Percentiles rank a stretch among this genome's conserved stretches.
phyloP scores from a whole-genome alignment of 2,113 vertebrate species.

The Tachysurus vachellii region DNA sequence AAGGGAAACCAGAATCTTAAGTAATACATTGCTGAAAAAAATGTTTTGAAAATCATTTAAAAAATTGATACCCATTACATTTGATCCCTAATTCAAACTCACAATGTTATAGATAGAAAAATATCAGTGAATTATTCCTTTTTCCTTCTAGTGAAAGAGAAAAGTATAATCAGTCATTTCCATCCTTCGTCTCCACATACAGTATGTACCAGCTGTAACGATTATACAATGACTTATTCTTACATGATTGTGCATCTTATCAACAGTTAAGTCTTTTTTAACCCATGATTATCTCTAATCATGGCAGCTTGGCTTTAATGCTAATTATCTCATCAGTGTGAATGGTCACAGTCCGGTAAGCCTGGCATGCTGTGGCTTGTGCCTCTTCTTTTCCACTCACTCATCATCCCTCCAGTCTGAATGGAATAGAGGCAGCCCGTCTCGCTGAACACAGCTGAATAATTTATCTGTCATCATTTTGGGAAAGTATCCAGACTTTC shows the following conservation, averaged over 20 bases:
- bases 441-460: constrained; percentile 62
- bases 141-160: background rate
- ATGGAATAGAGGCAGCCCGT: constrained; percentile 51
- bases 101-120: background rate
- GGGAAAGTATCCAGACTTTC: constrained; percentile 61
- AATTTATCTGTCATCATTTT: constrained; percentile 63
- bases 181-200: background rate
- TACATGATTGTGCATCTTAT: no score
- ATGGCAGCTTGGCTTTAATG: constrained; percentile 11
- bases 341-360: constrained; percentile 9
- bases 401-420: constrained; percentile 19
- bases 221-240: background rate
- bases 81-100: background rate
- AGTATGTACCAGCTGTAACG: background rate
- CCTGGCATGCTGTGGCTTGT: constrained; percentile 4
- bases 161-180: background rate
- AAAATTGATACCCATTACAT: background rate
- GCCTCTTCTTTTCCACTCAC: constrained; percentile 3
- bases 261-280: constrained; percentile 8
- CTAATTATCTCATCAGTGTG: constrained; percentile 37
- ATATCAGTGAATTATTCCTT: background rate
- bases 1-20: background rate
- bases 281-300: background rate
- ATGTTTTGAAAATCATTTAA: background rate
- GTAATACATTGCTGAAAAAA: background rate